Evolutionary conservation across 1,140 invertebrate genomes (phyloP).

Genomic region (Drosophila bifasciata): DNA sequence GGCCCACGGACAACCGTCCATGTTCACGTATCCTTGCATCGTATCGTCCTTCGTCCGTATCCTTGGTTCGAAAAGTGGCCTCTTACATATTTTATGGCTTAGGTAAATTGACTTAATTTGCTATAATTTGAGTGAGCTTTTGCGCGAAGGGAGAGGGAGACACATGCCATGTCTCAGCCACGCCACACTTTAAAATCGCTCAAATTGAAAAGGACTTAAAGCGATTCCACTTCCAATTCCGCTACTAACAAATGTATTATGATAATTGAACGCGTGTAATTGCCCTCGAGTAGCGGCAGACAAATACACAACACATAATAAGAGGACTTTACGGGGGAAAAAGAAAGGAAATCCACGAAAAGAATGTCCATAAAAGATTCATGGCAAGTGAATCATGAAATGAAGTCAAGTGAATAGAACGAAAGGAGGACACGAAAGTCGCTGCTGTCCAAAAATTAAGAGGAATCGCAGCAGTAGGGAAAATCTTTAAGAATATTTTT

Average conservation of each 20-base stretch:
- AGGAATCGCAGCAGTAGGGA: neutral
- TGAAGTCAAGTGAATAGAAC: constrained; percentile 66
- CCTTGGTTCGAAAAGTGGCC: constrained; percentile 42
- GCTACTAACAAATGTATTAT: constrained; percentile 70
- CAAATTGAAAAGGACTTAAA: constrained; percentile 73
- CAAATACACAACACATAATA: constrained; percentile 29
- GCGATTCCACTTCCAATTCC: constrained; percentile 22
- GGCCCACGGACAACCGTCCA: neutral
- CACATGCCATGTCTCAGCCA: constrained; percentile 1
- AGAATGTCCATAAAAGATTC: constrained; percentile 73
- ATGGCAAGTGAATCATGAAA: constrained; percentile 36
- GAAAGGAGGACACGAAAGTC: constrained; percentile 38
- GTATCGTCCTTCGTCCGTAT: constrained; percentile 20
- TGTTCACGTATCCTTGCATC: constrained; percentile 15
- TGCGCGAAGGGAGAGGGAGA: constrained; percentile 14
- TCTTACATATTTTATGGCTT: constrained; percentile 76
- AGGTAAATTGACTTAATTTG: constrained; percentile 80
- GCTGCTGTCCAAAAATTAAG: constrained; percentile 18
- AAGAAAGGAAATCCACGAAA: constrained; percentile 29
- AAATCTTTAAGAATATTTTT: neutral
- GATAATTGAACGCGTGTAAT: constrained; percentile 83
- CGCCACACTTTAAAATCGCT: constrained; percentile 59
- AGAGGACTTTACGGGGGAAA: constrained; percentile 32
- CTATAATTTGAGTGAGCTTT: constrained; percentile 63
- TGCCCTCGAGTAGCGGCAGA: constrained; percentile 68